Evolutionary conservation across 2,888 invertebrate genomes (phyloP), one percentile per base, ranked within the genome.

Genomic region (Heliconius aoede): DNA sequence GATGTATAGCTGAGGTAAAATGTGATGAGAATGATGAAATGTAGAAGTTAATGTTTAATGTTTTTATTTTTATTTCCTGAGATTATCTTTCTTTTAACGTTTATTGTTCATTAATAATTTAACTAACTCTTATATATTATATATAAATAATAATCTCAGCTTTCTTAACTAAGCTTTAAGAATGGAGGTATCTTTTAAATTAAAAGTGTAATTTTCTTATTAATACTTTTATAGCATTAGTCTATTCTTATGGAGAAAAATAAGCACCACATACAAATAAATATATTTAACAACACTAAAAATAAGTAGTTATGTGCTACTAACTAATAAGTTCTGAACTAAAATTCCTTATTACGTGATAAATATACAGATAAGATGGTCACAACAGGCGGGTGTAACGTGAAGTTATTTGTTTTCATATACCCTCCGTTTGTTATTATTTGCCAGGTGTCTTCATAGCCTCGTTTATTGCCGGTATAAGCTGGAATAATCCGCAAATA

Each of bases 391-490:
- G 65, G 77, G 76, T 74, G 78, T 80, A 90, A 87, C 85, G 85
- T 85, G 84, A 84, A 85, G 89, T 89, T 89, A 91, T 90, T 87
- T 86, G 86, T 86, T 85, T 82, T 83, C 83, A 84, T 85, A 85
- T 85, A 84, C 84, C 83, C 84, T 86, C 88, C 90, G 87, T 90
- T 89, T 90, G 90, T 92, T 93, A 93, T 92, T 91, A 92, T 92
- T 92, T 89, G 88, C 88, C 93, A 92, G 93, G 93, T 92, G 91
- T 87, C 89, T 89, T 91, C 89, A 86, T 85, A 83, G 85, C 87
- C 86, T 84, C 86, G 87, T 89, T 91, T 93, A 92, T 91, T 90
- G 88, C 90, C 85, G 72, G 78, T 86, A 88, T 86, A 88, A 86
- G 88, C 90, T 88, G 88, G 90, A 89, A 76, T 79, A 77, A 80